phyloP scores from a whole-genome alignment of 2,113 vertebrate genomes.

The Pyrgilauda ruficollis region DNA sequence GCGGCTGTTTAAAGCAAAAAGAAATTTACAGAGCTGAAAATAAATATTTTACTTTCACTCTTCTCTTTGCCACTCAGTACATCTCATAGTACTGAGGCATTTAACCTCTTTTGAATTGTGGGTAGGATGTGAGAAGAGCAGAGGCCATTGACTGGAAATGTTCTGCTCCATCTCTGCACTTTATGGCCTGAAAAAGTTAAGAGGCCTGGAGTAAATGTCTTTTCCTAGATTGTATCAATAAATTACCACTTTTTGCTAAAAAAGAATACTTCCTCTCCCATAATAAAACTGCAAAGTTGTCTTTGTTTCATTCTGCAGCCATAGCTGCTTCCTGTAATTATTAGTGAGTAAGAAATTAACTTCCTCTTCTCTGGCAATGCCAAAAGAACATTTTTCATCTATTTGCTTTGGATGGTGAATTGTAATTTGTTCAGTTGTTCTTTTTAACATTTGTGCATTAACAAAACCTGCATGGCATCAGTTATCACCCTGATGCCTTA shows the following conservation, averaged over 20 bases:
- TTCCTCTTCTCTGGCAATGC: not conserved
- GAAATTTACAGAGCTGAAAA: not conserved
- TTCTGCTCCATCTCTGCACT: not conserved
- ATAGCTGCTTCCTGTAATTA: not conserved
- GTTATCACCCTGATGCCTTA: not conserved
- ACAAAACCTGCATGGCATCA: not conserved
- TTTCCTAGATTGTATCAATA: not conserved
- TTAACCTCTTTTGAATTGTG: not conserved
- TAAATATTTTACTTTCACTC: not conserved
- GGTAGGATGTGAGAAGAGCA: not conserved
- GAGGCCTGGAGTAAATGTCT: not conserved
- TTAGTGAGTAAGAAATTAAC: not conserved
- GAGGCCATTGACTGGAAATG: not conserved
- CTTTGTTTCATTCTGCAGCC: not conserved
- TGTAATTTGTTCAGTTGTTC: not conserved
- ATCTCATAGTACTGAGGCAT: not conserved
- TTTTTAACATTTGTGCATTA: not conserved
- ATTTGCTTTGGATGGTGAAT: not conserved
- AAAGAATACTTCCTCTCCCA: not conserved
- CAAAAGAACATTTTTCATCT: not conserved
- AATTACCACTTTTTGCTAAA: not conserved
- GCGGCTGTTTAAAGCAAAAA: not conserved
- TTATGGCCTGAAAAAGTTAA: not conserved
- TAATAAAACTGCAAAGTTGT: not conserved
- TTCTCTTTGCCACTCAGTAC: not conserved